These are phyloP conservation scores for Drosophila prolongata DNA, from an alignment of 2,888 invertebrate species.

Conservation along the genomic window DNA sequence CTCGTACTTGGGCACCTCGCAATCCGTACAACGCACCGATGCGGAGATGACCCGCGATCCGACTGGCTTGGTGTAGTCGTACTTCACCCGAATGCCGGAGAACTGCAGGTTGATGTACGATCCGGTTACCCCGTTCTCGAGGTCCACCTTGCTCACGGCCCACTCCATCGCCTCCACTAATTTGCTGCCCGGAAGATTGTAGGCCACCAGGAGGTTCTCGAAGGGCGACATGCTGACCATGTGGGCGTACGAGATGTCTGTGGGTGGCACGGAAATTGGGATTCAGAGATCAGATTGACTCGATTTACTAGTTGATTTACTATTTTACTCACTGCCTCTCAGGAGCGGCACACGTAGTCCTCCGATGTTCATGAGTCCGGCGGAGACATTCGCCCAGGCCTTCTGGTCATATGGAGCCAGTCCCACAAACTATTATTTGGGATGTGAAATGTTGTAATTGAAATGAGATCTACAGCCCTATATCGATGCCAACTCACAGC, in stretches of 20 bases:
- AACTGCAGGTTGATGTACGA: conserved; percentile 85
- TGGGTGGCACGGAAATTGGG: no score
- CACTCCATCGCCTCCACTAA: conserved; percentile 88
- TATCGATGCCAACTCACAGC: conserved; percentile 84
- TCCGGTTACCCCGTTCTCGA: conserved; percentile 52
- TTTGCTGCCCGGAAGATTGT: conserved; percentile 88
- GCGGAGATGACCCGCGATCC: conserved; percentile 87
- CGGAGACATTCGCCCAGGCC: conserved; percentile 89
- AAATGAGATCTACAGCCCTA: no score
- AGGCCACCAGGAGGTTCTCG: conserved; percentile 89
- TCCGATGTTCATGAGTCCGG: conserved; percentile 89
- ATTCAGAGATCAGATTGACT: no score
- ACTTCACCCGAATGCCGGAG: conserved; percentile 85
- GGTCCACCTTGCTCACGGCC: conserved; percentile 83
- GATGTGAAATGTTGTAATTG: not conserved
- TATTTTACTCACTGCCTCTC: conserved; percentile 86
- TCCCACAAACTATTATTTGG: conserved; percentile 62
- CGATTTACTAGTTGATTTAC: not conserved
- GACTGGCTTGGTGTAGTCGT: conserved; percentile 86
- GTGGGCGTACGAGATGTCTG: conserved; percentile 90
- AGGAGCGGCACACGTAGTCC: conserved; percentile 89
- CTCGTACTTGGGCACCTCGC: conserved; percentile 87
- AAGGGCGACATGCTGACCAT: conserved; percentile 90
- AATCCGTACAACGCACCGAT: conserved; percentile 72
- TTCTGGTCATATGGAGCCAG: conserved; percentile 80